Conservation (phyloP, 2,888 invertebrate genomes). For the Keiferia lycopersicella region DNA sequence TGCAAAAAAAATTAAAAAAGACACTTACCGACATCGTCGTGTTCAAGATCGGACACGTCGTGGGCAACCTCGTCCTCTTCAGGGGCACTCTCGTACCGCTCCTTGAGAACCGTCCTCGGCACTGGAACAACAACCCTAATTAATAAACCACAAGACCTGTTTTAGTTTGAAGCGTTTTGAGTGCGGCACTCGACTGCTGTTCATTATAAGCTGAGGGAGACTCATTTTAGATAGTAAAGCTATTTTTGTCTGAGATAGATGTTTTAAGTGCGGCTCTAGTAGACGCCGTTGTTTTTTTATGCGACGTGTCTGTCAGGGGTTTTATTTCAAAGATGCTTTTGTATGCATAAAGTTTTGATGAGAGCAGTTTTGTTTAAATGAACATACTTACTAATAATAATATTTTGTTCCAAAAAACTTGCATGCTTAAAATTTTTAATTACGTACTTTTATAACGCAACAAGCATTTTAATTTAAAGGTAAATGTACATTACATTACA, state of each 20-base stretch:
- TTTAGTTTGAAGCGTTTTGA: constrained; percentile 36
- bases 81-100: constrained; percentile 89
- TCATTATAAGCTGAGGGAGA: constrained; percentile 46
- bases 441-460: too few relatives aligned
- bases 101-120: constrained; percentile 90
- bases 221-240: constrained; percentile 70
- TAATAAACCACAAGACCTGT: constrained; percentile 38
- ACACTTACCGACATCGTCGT: constrained; percentile 79
- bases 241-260: constrained; percentile 36
- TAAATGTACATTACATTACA: too few relatives aligned
- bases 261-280: constrained; percentile 45
- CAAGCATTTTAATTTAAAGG: too few relatives aligned
- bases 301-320: not conserved
- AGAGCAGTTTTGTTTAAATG: not conserved
- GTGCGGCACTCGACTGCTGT: constrained; percentile 47
- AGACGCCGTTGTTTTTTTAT: constrained; percentile 38
- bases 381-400: too few relatives aligned
- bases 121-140: constrained; percentile 81
- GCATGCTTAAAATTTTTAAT: too few relatives aligned
- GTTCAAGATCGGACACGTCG: constrained; percentile 71
- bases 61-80: constrained; percentile 88
- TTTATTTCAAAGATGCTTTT: not conserved
- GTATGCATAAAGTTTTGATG: not conserved
- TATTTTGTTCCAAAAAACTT: too few relatives aligned
- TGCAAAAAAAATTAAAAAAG: constrained; percentile 37